A percentile compares a stretch with the other conserved stretches of the same genome.
Evolutionary conservation across 2,113 vertebrate species (phyloP).

Genomic region (Cinclus cinclus): DNA sequence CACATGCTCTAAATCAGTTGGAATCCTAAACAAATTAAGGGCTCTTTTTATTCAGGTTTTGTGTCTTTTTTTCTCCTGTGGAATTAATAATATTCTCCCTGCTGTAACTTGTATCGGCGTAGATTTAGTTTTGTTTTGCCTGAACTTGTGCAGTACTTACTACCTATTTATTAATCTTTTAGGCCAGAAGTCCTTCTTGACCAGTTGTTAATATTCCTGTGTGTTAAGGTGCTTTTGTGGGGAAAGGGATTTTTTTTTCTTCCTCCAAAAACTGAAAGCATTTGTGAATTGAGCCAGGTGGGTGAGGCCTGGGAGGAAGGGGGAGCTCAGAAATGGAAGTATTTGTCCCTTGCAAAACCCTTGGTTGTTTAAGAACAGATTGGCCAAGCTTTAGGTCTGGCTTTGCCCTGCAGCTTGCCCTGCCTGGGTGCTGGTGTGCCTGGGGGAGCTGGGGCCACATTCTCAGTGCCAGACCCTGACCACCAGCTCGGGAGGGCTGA

Average conservation of each 20-base stretch:
- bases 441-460: not conserved
- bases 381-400: not conserved
- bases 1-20: not conserved
- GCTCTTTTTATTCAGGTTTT: not conserved
- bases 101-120: not conserved
- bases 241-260: not conserved
- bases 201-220: not conserved
- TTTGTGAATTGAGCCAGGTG: not conserved
- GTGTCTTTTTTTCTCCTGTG: not conserved
- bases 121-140: not conserved
- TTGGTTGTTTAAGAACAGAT: not conserved
- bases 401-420: not conserved
- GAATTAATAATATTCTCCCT: not conserved
- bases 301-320: not conserved
- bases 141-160: not conserved
- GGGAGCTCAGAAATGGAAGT: not conserved
- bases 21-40: not conserved
- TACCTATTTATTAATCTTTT: not conserved
- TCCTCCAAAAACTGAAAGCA: not conserved
- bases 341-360: not conserved
- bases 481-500: not conserved
- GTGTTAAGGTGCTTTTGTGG: not conserved
- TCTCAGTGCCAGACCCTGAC: not conserved
- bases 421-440: not conserved
- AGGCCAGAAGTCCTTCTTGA: not conserved